Percentiles rank a stretch among this genome's conserved stretches.
phyloP scores from a whole-genome alignment of 2,797 vertebrate genomes.

The Myotis daubentonii region DNA sequence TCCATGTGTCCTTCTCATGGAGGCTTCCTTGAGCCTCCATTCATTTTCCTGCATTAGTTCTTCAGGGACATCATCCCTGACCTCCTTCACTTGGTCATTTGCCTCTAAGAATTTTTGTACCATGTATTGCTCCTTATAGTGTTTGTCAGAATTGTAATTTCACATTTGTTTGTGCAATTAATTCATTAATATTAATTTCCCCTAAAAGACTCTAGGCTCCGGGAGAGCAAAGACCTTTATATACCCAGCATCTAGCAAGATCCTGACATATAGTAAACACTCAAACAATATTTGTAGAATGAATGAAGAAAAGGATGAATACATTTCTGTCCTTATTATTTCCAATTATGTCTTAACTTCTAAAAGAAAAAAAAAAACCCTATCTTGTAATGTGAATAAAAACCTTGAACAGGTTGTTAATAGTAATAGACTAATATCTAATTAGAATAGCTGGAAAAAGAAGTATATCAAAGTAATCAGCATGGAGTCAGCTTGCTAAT shows the following conservation, averaged over 20 bases:
- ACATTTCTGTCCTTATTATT: not conserved
- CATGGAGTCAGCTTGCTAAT: not conserved
- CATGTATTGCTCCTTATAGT: not conserved
- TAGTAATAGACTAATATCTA: not conserved
- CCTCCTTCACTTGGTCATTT: not conserved
- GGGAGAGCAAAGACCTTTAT: not conserved
- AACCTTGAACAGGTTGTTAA: not conserved
- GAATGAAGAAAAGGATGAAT: not conserved
- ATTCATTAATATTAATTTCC: not conserved
- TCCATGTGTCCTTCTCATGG: not conserved
- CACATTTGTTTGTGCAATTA: not conserved
- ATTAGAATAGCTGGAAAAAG: slow-evolving; percentile 17
- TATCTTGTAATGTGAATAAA: not conserved
- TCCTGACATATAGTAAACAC: not conserved
- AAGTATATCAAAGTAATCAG: not conserved
- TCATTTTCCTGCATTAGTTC: not conserved
- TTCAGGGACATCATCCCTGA: not conserved
- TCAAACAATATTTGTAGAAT: not conserved
- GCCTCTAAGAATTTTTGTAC: not conserved
- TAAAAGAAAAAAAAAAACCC: not conserved
- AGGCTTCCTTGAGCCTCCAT: not conserved
- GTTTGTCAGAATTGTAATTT: not conserved
- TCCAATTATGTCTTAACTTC: not conserved
- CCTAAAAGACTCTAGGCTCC: not conserved
- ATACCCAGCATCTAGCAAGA: not conserved